These are phyloP conservation scores for Pteria penguin DNA, from an alignment of 2,888 invertebrate species.

Conservation along the genomic window DNA sequence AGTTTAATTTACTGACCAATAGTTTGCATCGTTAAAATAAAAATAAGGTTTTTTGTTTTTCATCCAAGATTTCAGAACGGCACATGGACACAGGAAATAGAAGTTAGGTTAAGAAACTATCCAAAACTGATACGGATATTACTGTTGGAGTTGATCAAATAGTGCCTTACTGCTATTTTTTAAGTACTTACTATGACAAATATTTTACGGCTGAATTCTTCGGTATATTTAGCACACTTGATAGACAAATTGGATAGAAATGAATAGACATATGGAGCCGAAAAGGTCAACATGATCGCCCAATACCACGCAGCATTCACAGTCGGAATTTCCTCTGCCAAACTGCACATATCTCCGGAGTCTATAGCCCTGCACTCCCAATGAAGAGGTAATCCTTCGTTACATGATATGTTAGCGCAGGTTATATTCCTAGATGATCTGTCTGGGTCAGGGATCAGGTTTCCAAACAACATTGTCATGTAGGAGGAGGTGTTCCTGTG, in stretches of 20 bases:
- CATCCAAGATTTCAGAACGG: too few relatives aligned
- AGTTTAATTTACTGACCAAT: too few relatives aligned
- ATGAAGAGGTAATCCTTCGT: neutral
- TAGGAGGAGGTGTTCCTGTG: neutral
- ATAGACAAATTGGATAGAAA: neutral
- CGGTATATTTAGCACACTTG: neutral
- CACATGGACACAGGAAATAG: too few relatives aligned
- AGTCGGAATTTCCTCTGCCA: neutral
- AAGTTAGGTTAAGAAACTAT: too few relatives aligned
- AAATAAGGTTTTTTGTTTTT: too few relatives aligned
- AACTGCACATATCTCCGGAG: too few relatives aligned
- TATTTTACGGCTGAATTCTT: neutral
- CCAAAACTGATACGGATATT: too few relatives aligned
- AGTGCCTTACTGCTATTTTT: too few relatives aligned
- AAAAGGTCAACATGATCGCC: neutral
- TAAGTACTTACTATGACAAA: neutral
- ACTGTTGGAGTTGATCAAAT: too few relatives aligned
- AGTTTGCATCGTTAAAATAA: too few relatives aligned
- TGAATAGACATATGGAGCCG: neutral
- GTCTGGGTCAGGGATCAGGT: neutral
- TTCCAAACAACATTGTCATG: neutral
- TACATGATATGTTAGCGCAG: neutral
- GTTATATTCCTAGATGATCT: neutral
- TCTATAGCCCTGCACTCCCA: too few relatives aligned
- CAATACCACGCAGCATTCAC: neutral